phyloP scores from a whole-genome alignment of 2,113 vertebrate genomes.

The Rostratula benghalensis region DNA sequence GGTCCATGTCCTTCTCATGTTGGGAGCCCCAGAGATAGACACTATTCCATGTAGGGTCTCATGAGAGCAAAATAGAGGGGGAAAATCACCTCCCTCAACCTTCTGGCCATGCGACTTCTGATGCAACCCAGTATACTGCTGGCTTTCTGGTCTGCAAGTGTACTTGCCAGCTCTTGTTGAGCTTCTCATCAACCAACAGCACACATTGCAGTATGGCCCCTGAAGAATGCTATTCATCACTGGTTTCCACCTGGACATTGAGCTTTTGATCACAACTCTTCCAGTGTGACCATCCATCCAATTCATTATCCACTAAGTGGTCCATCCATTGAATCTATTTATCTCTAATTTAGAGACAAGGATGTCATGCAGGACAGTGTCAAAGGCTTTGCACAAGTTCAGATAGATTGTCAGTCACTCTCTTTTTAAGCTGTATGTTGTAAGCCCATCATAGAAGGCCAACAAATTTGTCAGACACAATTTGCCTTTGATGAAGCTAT shows the following conservation, averaged over 20 bases:
- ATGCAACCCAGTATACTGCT: not conserved
- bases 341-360: not conserved
- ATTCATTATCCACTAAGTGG: not conserved
- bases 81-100: not conserved
- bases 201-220: not conserved
- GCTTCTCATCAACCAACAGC: not conserved
- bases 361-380: not conserved
- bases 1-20: not conserved
- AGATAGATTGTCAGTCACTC: not conserved
- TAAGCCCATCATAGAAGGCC: not conserved
- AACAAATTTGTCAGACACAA: not conserved
- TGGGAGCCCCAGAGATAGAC: not conserved
- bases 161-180: not conserved
- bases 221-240: not conserved
- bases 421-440: not conserved
- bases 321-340: not conserved
- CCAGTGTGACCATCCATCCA: not conserved
- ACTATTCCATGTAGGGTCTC: not conserved
- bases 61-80: not conserved
- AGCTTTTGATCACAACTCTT: not conserved
- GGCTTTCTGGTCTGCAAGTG: not conserved
- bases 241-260: not conserved
- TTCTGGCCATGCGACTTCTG: not conserved
- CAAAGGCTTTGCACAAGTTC: not conserved
- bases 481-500: not conserved